Evolutionary conservation across 2,888 invertebrate species (phyloP), one percentile per base, ranked within the genome.

Genomic region (Sycophila texana): DNA sequence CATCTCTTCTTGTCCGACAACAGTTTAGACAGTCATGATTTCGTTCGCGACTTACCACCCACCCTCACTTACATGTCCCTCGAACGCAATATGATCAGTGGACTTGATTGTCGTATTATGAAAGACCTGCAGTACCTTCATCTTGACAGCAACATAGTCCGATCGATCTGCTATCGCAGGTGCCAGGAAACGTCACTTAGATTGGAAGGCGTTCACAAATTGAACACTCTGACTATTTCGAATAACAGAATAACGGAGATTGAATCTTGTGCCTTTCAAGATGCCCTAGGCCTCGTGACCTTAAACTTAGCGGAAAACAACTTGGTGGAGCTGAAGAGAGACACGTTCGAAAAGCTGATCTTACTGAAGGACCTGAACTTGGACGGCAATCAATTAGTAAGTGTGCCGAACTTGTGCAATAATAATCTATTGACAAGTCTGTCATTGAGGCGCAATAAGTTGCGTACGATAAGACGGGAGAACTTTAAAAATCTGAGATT

Each of bases 1-100:
- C 86, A 87, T 74, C 82, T 88, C 0, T 87, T 86, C 26, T 77
- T 87, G 5, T 87, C 87, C 2, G 86, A 86, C 79, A 87, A 88
- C 71, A 81, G 75, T 57, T 70, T 87, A 0, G 83, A 84, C 7
- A 84, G 83, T 0, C 83, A 84, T n/a, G 81, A 81, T 47, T 84
- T 86, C 61, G 80, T 86, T 2, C 79, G 53, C 0, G 83, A 86
- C 20, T 57, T 86, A 12, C 86, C 87, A 0, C 53, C 68, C n/a
- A 83, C 84, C 26, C 71, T 88, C 60, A 83, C 83, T 10, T 84
- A 87, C 53, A 83, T 88, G n/a, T 83, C 86, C 58, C 80, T 87
- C 16, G 86, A 87, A 51, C 83, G 85, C 16, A 87, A 87, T 63
- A 74, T 81, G 18, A 86, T 88, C 30, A 70, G 77, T 4, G 67